Evolutionary conservation across 2,888 invertebrate genomes (phyloP).

Genomic region (Melipona beecheii): DNA sequence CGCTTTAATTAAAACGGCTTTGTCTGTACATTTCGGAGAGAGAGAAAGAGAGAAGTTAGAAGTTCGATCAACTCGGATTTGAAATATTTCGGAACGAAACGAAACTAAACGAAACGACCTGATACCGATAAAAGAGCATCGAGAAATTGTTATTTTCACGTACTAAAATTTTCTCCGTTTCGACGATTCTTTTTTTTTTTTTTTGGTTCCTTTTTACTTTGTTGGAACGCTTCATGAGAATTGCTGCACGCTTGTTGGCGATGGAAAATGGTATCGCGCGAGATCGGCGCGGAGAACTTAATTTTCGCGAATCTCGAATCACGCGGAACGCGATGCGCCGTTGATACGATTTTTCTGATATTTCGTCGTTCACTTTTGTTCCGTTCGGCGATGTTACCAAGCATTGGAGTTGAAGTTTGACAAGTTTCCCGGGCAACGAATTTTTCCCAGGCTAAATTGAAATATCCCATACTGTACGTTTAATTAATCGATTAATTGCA

Average conservation of each 20-base stretch:
- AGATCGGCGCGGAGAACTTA: not conserved
- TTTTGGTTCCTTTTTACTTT: no score
- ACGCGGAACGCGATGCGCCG: not conserved
- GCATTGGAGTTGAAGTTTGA: no score
- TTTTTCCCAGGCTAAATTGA: no score
- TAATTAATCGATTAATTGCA: no score
- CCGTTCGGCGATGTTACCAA: not conserved
- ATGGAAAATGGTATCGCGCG: not conserved
- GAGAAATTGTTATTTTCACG: not conserved
- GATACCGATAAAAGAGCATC: not conserved
- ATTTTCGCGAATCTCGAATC: not conserved
- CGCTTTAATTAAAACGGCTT: constrained; percentile 71
- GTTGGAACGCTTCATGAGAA: not conserved
- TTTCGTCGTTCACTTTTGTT: not conserved
- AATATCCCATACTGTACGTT: no score
- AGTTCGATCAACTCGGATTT: constrained; percentile 9
- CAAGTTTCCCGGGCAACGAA: no score
- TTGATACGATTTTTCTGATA: not conserved
- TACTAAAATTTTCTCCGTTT: not conserved
- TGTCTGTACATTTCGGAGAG: not conserved
- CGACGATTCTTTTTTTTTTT: not conserved
- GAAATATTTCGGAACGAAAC: constrained; percentile 15
- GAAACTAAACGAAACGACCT: not conserved
- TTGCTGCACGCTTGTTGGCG: not conserved
- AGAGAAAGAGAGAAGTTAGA: not conserved